Conservation (phyloP, 37 sponge, comb jelly and placozoan species). For the Halichondria panicea region DNA sequence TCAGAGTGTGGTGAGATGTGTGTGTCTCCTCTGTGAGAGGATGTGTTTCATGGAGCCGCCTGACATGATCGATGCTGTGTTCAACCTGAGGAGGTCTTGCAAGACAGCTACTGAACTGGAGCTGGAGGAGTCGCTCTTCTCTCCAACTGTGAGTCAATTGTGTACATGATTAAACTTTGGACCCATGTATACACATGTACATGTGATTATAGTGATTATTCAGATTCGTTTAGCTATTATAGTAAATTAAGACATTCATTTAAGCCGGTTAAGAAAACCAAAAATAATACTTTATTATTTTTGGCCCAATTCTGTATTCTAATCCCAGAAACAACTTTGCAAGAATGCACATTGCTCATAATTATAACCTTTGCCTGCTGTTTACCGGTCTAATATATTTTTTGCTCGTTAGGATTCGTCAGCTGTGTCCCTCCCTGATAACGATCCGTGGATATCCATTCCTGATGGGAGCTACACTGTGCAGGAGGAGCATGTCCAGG, state of each 20-base stretch:
- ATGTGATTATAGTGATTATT: not conserved
- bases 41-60: constrained; percentile 57
- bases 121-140: not conserved
- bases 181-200: not conserved
- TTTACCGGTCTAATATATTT: not conserved
- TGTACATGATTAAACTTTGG: not conserved
- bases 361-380: not conserved
- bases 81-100: constrained; percentile 46
- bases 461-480: not conserved
- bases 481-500: not conserved
- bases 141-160: not conserved
- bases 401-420: not conserved
- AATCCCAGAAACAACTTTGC: not conserved
- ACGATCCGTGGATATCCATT: constrained; percentile 15
- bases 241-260: no score
- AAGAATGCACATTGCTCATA: not conserved
- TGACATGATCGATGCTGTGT: constrained; percentile 42
- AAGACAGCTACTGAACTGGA: constrained; percentile 14
- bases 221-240: no score
- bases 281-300: no score
- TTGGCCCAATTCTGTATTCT: no score
- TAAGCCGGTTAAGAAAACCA: no score
- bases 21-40: constrained; percentile 53
- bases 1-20: constrained; percentile 42
- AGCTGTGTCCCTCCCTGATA: not conserved